A percentile compares a stretch with the other conserved stretches of the same genome.
phyloP scores from a whole-genome alignment of 2,888 invertebrate genomes.

The Folsomia manolachei region DNA sequence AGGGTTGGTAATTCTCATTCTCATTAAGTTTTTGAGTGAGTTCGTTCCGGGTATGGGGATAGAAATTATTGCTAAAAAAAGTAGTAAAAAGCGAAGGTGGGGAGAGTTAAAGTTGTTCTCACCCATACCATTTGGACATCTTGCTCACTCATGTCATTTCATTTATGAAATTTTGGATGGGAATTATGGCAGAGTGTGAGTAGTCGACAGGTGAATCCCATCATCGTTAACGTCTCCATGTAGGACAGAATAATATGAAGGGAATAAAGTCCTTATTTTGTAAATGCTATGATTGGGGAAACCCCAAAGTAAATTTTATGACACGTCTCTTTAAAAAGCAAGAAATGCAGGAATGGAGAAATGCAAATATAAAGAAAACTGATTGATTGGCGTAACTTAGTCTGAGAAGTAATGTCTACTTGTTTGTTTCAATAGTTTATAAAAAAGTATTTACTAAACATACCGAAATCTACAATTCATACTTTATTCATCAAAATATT shows the following conservation, averaged over 20 bases:
- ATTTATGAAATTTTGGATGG: neutral
- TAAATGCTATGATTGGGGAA: too few relatives aligned
- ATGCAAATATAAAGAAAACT: too few relatives aligned
- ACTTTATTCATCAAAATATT: too few relatives aligned
- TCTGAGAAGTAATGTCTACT: too few relatives aligned
- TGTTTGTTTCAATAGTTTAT: too few relatives aligned
- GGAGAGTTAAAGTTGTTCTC: neutral
- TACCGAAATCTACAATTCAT: too few relatives aligned
- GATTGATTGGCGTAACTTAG: too few relatives aligned
- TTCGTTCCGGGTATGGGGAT: neutral
- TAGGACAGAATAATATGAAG: too few relatives aligned
- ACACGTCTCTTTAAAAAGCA: too few relatives aligned
- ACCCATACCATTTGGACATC: neutral
- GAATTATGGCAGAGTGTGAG: neutral
- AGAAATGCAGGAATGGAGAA: too few relatives aligned
- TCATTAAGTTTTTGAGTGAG: slow-evolving; percentile 5
- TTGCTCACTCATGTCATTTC: neutral
- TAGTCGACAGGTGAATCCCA: slow-evolving; percentile 3
- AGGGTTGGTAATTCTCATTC: slow-evolving; percentile 15
- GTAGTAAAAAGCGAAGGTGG: neutral
- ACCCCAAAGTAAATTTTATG: neutral
- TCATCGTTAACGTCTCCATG: neutral
- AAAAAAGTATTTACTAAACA: too few relatives aligned
- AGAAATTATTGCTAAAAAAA: neutral
- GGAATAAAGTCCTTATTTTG: too few relatives aligned